Evolutionary conservation across 2,888 invertebrate species (phyloP), one percentile per base, ranked within the genome.

Genomic region (Mimumesa dahlbomi): DNA sequence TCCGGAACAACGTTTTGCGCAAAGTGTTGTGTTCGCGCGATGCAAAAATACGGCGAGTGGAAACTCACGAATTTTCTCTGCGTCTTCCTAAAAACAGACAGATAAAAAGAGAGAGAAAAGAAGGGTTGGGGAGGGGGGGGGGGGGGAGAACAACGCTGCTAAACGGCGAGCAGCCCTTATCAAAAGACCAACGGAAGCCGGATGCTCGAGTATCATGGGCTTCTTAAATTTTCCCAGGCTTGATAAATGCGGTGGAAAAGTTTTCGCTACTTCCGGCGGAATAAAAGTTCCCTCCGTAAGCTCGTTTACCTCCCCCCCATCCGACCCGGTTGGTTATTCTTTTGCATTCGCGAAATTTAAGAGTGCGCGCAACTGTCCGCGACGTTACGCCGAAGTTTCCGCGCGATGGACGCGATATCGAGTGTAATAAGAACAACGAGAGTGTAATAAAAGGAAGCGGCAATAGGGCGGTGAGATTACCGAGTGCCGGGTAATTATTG

Each of bases 191-290:
- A 22, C 11, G 46, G 11, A 13, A 22, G 21, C n/a, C n/a, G 11
- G 22, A 19, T 6, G 36, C 19, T n/a, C n/a, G n/a, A 19, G n/a
- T 13, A 40, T 50, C 21, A 7, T 21, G 36, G 25, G 50, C 14
- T 25, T 14, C 36, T 64, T 31, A 45, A 59, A 45, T 59, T 58
- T 59, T 49, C 42, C 52, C 9, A 46, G 50, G 58, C 50, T 65
- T 46, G 52, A 59, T 59, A 52, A 65, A 59, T 49, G 46, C 40
- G 14, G 31, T 29, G 52, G 36, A 59, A 59, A 59, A 64, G 59
- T 57, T 57, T 16, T 16, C 42, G 18, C 9, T 16, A 18, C 42
- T 42, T 36, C 22, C 29, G 18, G 58, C 43, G 36, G 36, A 34
- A 38, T 29, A 29, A 25, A 56, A 56, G 43, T 57, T 48, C 34